phyloP scores from a whole-genome alignment of 2,113 vertebrate species.

The Sisor rabdophorus region DNA sequence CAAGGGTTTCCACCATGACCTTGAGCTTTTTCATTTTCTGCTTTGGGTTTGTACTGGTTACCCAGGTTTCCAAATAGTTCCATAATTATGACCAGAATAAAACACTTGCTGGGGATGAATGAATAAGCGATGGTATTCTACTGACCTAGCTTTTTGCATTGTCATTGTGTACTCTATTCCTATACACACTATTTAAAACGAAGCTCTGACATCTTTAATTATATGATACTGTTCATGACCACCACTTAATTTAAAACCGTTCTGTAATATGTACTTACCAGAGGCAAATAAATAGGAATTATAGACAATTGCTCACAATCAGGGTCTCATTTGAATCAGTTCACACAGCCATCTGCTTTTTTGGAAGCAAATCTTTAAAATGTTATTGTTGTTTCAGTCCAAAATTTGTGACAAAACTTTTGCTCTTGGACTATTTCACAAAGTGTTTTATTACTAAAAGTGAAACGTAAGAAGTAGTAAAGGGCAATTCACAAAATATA shows the following conservation, averaged over 20 bases:
- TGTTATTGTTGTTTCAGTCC: too few relatives aligned
- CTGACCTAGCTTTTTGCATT: neutral
- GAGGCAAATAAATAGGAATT: constrained; percentile 15
- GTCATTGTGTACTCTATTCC: neutral
- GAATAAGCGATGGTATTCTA: neutral
- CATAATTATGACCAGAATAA: neutral
- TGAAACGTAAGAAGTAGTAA: too few relatives aligned
- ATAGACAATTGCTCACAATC: constrained; percentile 16
- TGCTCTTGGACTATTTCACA: too few relatives aligned
- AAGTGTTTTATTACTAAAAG: too few relatives aligned
- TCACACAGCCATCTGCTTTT: constrained; percentile 19
- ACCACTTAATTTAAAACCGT: neutral
- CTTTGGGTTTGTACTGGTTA: neutral
- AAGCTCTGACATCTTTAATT: constrained; percentile 8
- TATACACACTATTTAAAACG: neutral
- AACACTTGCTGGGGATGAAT: neutral
- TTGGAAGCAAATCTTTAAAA: too few relatives aligned
- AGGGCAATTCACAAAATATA: too few relatives aligned
- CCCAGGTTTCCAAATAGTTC: neutral
- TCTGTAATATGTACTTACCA: neutral
- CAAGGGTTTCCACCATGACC: constrained; percentile 50
- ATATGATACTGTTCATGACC: neutral
- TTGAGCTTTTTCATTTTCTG: neutral
- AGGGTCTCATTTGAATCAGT: constrained; percentile 6
- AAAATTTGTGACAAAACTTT: too few relatives aligned